Percentiles rank a stretch among this genome's conserved stretches.
These are phyloP conservation scores for Naja naja DNA, from an alignment of 2,113 vertebrate species.

Conservation along the genomic window DNA sequence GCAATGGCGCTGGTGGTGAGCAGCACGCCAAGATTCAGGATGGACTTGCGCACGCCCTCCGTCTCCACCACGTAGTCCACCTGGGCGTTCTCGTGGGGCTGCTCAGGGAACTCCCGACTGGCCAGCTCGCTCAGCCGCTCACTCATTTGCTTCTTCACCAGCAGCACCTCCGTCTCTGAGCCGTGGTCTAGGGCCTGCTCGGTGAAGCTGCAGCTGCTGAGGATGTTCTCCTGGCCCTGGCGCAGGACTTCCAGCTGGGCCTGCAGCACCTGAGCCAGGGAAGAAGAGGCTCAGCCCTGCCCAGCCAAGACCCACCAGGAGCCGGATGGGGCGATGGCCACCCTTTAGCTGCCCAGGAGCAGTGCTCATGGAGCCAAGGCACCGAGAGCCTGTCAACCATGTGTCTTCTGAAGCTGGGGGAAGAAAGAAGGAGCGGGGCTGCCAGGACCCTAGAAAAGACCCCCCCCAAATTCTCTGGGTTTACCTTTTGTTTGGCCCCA, in stretches of 20 bases:
- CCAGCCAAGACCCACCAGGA: background rate
- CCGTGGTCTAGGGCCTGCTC: conserved; percentile 93
- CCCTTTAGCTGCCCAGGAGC: background rate
- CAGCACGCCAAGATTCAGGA: conserved; percentile 90
- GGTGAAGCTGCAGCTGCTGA: conserved; percentile 90
- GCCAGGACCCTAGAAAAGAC: background rate
- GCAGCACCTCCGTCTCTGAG: conserved; percentile 85
- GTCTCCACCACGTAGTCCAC: conserved; percentile 89
- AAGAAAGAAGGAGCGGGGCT: background rate
- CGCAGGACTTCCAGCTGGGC: conserved; percentile 85
- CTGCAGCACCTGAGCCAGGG: conserved; percentile 81
- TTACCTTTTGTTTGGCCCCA: conserved; percentile 87
- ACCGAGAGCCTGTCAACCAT: background rate
- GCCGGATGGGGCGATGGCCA: background rate
- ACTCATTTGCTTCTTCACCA: conserved; percentile 94
- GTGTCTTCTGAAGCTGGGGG: background rate
- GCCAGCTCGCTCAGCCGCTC: conserved; percentile 88
- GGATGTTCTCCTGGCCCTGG: conserved; percentile 91
- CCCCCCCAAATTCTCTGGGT: background rate
- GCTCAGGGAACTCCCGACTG: conserved; percentile 80
- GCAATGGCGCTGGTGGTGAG: conserved; percentile 89
- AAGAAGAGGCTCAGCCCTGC: background rate
- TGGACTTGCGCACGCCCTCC: conserved; percentile 86
- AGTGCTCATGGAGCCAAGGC: background rate
- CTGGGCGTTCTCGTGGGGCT: conserved; percentile 90